Conservation (phyloP, 2,888 invertebrate species). For the Agapostemon virescens region DNA sequence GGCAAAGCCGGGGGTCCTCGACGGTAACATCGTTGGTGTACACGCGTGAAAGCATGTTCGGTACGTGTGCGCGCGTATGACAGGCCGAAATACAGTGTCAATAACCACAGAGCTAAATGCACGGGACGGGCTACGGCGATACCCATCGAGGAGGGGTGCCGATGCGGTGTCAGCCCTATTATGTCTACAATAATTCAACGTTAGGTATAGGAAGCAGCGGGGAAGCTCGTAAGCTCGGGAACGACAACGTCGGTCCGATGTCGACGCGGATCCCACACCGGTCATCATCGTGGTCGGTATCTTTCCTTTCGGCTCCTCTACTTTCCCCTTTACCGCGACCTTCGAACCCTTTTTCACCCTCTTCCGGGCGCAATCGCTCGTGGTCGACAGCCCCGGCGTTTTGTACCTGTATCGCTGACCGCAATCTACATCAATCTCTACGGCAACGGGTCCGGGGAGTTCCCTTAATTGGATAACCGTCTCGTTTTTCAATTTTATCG, state of each 20-base stretch:
- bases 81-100: conserved; percentile 64
- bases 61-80: conserved; percentile 24
- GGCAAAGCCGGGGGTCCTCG: neutral
- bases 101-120: conserved; percentile 62
- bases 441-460: conserved; percentile 43
- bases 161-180: conserved; percentile 67
- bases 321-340: neutral
- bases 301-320: conserved; percentile 18
- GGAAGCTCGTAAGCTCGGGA: conserved; percentile 24
- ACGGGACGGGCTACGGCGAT: conserved; percentile 52
- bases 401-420: conserved; percentile 52
- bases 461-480: conserved; percentile 60
- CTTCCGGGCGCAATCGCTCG: conserved; percentile 31
- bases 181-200: conserved; percentile 68
- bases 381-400: conserved; percentile 35
- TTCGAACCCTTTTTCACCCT: conserved; percentile 16
- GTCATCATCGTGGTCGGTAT: conserved; percentile 17
- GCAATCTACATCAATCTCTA: conserved; percentile 61
- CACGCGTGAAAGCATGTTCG: conserved; percentile 23
- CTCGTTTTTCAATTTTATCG: conserved; percentile 60
- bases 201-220: conserved; percentile 46
- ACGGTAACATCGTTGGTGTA: conserved; percentile 28
- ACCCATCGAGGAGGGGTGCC: conserved; percentile 53
- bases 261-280: conserved; percentile 14
- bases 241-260: neutral